A percentile compares a stretch with the other conserved stretches of the same genome.
phyloP scores from a whole-genome alignment of 2,113 vertebrate species.

The Lipophrys pholis region DNA sequence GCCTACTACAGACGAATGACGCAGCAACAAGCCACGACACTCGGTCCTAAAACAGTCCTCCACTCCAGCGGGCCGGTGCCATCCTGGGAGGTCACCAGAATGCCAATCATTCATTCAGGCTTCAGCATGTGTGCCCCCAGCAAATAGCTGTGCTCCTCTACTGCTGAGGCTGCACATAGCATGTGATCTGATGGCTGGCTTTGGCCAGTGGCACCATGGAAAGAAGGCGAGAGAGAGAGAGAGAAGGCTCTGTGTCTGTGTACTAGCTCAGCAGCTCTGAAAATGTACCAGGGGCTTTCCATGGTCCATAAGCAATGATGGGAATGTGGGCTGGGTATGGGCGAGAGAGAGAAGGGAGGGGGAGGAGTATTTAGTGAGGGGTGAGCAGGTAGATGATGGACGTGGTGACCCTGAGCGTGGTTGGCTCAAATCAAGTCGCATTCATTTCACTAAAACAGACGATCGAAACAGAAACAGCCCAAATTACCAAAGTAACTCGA shows the following conservation, averaged over 20 bases:
- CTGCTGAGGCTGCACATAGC: constrained; percentile 83
- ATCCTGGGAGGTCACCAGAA: constrained; percentile 77
- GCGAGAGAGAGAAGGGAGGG: neutral
- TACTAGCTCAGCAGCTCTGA: constrained; percentile 67
- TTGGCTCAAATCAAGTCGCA: neutral
- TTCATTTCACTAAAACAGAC: no score
- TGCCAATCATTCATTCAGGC: constrained; percentile 74
- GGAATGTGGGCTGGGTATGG: constrained; percentile 53
- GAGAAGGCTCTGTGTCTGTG: constrained; percentile 57
- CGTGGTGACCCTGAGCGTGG: neutral
- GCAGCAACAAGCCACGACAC: constrained; percentile 63
- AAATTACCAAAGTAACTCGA: no score
- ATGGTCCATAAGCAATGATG: constrained; percentile 63
- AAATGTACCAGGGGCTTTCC: constrained; percentile 76
- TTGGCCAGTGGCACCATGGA: constrained; percentile 67
- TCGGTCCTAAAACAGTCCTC: constrained; percentile 73
- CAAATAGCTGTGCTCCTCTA: constrained; percentile 75
- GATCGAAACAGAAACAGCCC: no score
- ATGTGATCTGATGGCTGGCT: constrained; percentile 78
- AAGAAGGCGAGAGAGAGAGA: constrained; percentile 52
- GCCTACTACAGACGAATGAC: constrained; percentile 66
- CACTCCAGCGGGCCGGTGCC: constrained; percentile 48
- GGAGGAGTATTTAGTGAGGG: constrained; percentile 8
- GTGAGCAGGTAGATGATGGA: constrained; percentile 47
- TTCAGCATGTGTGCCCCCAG: constrained; percentile 72